Base-by-base conservation (phyloP, 2,797 vertebrate species). In the Chromis chromis region DNA sequence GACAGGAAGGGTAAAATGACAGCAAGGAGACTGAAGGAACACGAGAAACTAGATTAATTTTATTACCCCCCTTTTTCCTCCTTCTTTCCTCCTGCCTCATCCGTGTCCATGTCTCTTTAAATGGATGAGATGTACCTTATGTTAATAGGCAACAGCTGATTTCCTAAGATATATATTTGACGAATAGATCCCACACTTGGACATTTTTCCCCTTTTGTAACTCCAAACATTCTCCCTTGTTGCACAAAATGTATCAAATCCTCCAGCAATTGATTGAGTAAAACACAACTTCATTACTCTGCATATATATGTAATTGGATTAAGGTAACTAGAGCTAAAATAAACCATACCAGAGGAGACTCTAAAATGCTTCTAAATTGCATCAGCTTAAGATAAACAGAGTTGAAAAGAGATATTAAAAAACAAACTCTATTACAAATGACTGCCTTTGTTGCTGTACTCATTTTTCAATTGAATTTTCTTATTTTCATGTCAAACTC, bases 1-100 rank as follows among this genome's bases (percentile, higher is more conserved):
- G 76, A 71, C 60, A 77, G 68, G 73, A 83, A 86, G 68, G 84
- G 68, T 81, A 87, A 83, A 83, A 61, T 70, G 78, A 76, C 76
- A 76, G 70, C 44, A 39, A 73, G 65, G 70, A 85, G 72, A 76
- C 70, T 55, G 54, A 73, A 62, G 61, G 66, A 82, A 65, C 78
- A 49, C 52, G 65, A 71, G 55, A 74, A 78, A 82, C 46, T 66
- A 56, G 69, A 76, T 36, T 50, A 14, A 69, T 86, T 80, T 69
- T 65, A 63, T 82, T 65, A 58, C 59, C 31, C 25, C 46, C 3
- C 1, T 58, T 65, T 48, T 33, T 46, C 27, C 12, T 0, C 56
- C 42, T 61, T 13, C 28, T 22, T 57, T 4, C 39, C 28, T 62
- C 25, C 36, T 28, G 19, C n/a, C 44, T 44, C 4, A 24, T 19